phyloP scores from a whole-genome alignment of 2,797 vertebrate genomes.

The Morus bassanus region DNA sequence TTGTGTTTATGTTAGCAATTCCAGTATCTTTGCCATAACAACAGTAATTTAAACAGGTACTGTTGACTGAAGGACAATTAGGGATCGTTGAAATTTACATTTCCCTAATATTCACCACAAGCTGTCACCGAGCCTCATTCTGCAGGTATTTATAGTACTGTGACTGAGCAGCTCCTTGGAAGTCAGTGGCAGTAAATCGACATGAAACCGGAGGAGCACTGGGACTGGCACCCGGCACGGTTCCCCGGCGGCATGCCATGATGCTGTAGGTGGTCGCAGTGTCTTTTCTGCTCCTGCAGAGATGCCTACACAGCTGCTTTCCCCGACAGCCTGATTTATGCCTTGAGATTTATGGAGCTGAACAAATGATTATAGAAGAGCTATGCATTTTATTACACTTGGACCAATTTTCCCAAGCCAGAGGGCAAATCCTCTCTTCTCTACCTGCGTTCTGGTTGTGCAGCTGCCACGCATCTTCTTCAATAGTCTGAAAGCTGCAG shows the following conservation, averaged over 20 bases:
- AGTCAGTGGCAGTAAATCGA: background rate
- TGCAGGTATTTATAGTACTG: background rate
- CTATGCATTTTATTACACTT: background rate
- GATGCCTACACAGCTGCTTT: background rate
- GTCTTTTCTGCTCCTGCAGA: background rate
- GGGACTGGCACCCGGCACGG: accelerated
- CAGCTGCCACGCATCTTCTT: background rate
- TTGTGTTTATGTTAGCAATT: background rate
- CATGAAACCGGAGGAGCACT: accelerated
- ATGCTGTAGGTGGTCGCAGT: background rate
- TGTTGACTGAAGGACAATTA: background rate
- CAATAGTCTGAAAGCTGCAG: background rate
- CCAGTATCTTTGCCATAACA: background rate
- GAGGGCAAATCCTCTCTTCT: background rate
- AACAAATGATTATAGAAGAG: background rate
- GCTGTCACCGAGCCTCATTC: background rate
- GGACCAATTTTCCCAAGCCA: background rate
- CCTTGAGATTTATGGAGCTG: background rate
- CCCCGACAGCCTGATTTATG: background rate
- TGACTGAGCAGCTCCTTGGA: background rate
- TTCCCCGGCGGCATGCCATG: accelerated
- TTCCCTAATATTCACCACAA: background rate
- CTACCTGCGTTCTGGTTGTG: background rate
- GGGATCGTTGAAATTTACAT: background rate
- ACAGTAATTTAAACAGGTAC: background rate